A percentile compares a stretch with the other conserved stretches of the same genome.
phyloP scores from a whole-genome alignment of 2,113 vertebrate genomes.

The Megaleporinus macrocephalus region DNA sequence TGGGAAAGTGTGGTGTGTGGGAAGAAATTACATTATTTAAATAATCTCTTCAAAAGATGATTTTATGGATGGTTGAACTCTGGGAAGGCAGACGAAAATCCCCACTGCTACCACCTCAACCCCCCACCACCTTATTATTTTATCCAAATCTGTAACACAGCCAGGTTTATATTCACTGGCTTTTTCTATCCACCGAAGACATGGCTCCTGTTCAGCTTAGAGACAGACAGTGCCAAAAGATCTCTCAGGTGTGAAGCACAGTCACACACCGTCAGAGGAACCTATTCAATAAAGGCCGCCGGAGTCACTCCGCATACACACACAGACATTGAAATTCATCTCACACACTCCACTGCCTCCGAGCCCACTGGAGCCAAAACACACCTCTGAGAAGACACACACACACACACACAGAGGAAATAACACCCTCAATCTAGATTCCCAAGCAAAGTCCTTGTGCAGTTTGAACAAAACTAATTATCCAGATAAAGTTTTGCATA shows the following conservation, averaged over 20 bases:
- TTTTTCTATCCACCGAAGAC: neutral
- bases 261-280: constrained; percentile 43
- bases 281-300: constrained; percentile 45
- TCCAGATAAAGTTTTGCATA: neutral
- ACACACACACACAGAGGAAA: constrained; percentile 41
- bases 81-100: neutral
- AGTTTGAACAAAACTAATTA: constrained; percentile 20
- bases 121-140: neutral
- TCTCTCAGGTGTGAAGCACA: constrained; percentile 44
- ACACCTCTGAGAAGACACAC: constrained; percentile 41
- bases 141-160: neutral
- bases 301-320: constrained; percentile 31
- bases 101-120: neutral
- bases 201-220: neutral
- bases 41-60: neutral
- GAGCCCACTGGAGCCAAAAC: constrained; percentile 52
- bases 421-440: neutral
- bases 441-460: neutral
- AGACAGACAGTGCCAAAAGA: constrained; percentile 32
- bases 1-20: constrained; percentile 26
- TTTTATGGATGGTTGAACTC: neutral
- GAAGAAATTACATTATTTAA: neutral
- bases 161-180: neutral
- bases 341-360: constrained; percentile 62
- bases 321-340: constrained; percentile 59